Percentiles rank a stretch among this genome's conserved stretches.
These are phyloP conservation scores for Nomada fabriciana DNA, from an alignment of 2,888 invertebrate species.

Conservation along the genomic window DNA sequence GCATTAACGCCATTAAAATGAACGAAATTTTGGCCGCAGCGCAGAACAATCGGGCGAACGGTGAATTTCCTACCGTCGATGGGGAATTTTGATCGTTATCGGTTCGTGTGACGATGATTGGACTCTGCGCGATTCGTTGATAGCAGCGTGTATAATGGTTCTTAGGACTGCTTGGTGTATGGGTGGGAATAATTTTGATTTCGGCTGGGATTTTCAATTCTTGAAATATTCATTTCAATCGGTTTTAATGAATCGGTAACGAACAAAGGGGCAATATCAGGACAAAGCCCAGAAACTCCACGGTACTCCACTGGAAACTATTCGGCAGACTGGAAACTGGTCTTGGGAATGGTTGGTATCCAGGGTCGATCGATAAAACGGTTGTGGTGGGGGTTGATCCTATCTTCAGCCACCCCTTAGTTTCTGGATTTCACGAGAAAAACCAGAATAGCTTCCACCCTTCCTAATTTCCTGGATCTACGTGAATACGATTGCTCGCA, in stretches of 20 bases:
- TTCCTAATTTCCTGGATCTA: slow-evolving; percentile 39
- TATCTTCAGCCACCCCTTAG: slow-evolving; percentile 29
- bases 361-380: slow-evolving; percentile 71
- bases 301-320: background rate
- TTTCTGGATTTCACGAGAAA: slow-evolving; percentile 34
- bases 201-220: too few species aligned
- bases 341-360: slow-evolving; percentile 43
- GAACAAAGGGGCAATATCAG: too few species aligned
- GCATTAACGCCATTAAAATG: slow-evolving; percentile 19
- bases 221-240: too few species aligned
- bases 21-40: background rate
- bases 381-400: slow-evolving; percentile 55
- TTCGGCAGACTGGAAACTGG: slow-evolving; percentile 34
- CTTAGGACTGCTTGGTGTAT: background rate
- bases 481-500: slow-evolving; percentile 9
- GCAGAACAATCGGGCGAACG: background rate
- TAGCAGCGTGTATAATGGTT: too few species aligned
- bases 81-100: too few species aligned
- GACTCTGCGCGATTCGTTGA: too few species aligned
- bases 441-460: slow-evolving; percentile 22
- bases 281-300: background rate
- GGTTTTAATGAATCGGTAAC: too few species aligned
- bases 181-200: too few species aligned
- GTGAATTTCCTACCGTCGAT: background rate
- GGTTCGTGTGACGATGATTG: too few species aligned